Evolutionary conservation across 2,113 vertebrate species (phyloP).

Genomic region (Tapirus terrestris): DNA sequence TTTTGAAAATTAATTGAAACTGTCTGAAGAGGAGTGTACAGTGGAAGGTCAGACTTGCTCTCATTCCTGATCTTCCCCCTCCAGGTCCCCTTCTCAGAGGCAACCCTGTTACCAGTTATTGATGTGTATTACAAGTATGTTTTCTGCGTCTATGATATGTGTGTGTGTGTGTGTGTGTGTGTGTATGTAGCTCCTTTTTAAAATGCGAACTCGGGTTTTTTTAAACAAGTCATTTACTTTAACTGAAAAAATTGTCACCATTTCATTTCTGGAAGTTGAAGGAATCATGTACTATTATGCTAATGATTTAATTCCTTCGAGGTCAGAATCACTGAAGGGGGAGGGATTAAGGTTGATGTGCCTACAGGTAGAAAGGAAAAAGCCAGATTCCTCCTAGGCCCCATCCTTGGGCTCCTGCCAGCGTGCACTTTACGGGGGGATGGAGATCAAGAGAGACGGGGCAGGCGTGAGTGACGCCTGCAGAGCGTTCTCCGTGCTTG

Average conservation of each 20-base stretch:
- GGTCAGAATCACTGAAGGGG: background rate
- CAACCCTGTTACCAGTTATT: background rate
- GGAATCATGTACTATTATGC: background rate
- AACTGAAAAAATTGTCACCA: background rate
- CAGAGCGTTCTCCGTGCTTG: accelerated
- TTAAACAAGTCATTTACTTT: background rate
- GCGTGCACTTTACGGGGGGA: background rate
- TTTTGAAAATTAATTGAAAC: background rate
- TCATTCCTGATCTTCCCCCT: background rate
- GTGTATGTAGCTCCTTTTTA: background rate
- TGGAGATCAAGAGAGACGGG: accelerated
- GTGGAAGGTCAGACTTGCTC: background rate
- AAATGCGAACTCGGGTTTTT: background rate
- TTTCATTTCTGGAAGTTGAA: background rate
- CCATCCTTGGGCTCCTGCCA: accelerated
- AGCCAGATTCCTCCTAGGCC: accelerated
- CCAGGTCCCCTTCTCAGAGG: background rate
- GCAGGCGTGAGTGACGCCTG: too few species aligned
- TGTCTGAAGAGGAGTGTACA: accelerated
- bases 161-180: background rate
- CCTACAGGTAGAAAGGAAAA: background rate
- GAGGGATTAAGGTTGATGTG: background rate
- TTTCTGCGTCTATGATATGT: background rate
- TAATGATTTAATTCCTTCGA: background rate
- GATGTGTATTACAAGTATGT: background rate